These are phyloP conservation scores for Anoplolepis gracilipes DNA, from an alignment of 1,140 invertebrate species.

Conservation along the genomic window DNA sequence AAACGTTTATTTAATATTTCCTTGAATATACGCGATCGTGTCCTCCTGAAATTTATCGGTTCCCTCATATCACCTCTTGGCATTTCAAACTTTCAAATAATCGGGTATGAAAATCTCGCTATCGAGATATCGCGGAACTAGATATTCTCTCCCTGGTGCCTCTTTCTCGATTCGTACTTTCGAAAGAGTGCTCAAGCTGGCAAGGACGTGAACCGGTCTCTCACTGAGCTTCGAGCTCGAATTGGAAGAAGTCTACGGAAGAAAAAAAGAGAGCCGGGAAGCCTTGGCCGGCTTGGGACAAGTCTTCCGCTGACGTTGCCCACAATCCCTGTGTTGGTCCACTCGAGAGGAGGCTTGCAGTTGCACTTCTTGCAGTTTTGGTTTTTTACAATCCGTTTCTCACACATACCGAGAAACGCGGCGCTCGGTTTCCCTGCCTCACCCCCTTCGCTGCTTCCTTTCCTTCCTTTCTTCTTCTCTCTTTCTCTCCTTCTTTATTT, in stretches of 20 bases:
- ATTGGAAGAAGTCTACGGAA: slow-evolving; percentile 50
- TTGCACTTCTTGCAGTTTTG: slow-evolving; percentile 78
- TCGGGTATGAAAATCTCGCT: slow-evolving; percentile 32
- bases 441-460: slow-evolving; percentile 1
- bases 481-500: neutral
- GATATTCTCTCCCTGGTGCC: neutral
- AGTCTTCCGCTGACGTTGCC: slow-evolving; percentile 75
- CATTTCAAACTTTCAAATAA: neutral
- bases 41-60: slow-evolving; percentile 18
- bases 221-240: slow-evolving; percentile 27
- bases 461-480: neutral
- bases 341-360: slow-evolving; percentile 68
- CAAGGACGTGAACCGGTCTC: neutral
- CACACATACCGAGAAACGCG: slow-evolving; percentile 64
- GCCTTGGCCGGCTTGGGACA: slow-evolving; percentile 25
- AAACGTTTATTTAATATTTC: neutral
- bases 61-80: neutral
- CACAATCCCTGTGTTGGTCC: slow-evolving; percentile 74
- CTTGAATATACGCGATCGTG: neutral
- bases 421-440: slow-evolving; percentile 36
- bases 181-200: slow-evolving; percentile 11
- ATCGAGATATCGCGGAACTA: neutral
- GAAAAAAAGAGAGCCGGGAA: slow-evolving; percentile 41
- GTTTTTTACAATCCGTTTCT: slow-evolving; percentile 72
- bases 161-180: slow-evolving; percentile 39